Conservation (phyloP, 2,888 invertebrate genomes). For the Neocrepidodera transversa region DNA sequence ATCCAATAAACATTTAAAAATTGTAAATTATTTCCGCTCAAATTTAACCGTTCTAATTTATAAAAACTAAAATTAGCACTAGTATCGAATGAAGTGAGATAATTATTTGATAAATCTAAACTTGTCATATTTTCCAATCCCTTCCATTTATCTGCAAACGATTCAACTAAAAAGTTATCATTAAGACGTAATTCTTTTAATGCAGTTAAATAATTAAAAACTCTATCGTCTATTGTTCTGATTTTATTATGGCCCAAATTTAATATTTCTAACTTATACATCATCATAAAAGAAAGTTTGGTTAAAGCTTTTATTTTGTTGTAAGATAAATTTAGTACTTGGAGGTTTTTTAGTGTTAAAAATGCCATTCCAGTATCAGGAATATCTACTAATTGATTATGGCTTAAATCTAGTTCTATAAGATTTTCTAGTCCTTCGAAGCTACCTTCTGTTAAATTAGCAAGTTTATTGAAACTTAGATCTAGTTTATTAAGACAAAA, state of each 20-base stretch:
- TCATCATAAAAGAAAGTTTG: conserved; percentile 39
- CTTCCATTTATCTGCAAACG: conserved; percentile 42
- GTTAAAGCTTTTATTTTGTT: conserved; percentile 44
- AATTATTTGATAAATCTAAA: conserved; percentile 52
- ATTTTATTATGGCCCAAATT: conserved; percentile 50
- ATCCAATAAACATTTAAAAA: conserved; percentile 41
- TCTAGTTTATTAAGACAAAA: conserved; percentile 47
- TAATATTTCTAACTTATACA: conserved; percentile 44
- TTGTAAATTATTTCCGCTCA: conserved; percentile 45
- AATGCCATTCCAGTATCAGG: conserved; percentile 34
- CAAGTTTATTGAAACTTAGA: conserved; percentile 48
- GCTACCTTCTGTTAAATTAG: conserved; percentile 36
- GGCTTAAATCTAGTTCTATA: conserved; percentile 42
- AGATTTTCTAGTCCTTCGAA: conserved; percentile 43
- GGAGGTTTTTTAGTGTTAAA: conserved; percentile 32
- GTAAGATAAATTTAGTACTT: conserved; percentile 48
- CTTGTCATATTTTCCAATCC: conserved; percentile 44
- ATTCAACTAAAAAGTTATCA: conserved; percentile 40
- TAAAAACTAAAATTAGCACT: conserved; percentile 40
- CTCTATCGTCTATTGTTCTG: conserved; percentile 42
- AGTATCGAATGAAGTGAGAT: conserved; percentile 44
- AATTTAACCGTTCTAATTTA: conserved; percentile 42
- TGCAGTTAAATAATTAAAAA: conserved; percentile 43
- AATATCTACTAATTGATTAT: conserved; percentile 43
- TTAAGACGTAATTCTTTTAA: conserved; percentile 43